phyloP scores from a whole-genome alignment of 2,113 vertebrate genomes.

The Eubucco bourcierii region DNA sequence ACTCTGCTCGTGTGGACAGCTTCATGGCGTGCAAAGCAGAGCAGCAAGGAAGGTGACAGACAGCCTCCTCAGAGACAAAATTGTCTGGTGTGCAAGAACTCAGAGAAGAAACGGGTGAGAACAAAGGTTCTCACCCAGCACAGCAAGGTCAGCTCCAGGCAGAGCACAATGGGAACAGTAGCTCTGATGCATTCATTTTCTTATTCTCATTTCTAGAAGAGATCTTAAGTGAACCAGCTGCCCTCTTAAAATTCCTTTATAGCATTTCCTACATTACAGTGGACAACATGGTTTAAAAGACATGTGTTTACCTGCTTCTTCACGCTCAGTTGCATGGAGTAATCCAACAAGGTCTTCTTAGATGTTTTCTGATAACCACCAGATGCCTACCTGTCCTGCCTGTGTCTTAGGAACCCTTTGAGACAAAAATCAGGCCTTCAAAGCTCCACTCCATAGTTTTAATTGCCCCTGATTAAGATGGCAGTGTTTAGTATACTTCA shows the following conservation, averaged over 20 bases:
- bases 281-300: neutral
- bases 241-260: neutral
- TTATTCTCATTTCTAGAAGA: neutral
- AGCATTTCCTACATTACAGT: neutral
- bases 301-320: neutral
- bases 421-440: neutral
- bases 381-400: neutral
- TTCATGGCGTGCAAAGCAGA: neutral
- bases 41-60: neutral
- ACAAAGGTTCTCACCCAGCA: neutral
- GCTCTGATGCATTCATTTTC: neutral
- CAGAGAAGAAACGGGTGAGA: neutral
- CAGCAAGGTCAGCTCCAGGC: neutral
- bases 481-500: neutral
- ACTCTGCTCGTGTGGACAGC: neutral
- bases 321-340: neutral
- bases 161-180: neutral
- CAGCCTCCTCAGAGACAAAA: neutral
- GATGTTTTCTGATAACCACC: neutral
- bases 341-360: neutral
- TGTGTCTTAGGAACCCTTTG: fast-evolving
- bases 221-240: neutral
- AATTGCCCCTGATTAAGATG: neutral
- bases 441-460: neutral
- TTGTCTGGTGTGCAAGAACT: neutral